Evolutionary conservation across 2,113 vertebrate species (phyloP), one percentile per base, ranked within the genome.

Genomic region (Cacatua alba): DNA sequence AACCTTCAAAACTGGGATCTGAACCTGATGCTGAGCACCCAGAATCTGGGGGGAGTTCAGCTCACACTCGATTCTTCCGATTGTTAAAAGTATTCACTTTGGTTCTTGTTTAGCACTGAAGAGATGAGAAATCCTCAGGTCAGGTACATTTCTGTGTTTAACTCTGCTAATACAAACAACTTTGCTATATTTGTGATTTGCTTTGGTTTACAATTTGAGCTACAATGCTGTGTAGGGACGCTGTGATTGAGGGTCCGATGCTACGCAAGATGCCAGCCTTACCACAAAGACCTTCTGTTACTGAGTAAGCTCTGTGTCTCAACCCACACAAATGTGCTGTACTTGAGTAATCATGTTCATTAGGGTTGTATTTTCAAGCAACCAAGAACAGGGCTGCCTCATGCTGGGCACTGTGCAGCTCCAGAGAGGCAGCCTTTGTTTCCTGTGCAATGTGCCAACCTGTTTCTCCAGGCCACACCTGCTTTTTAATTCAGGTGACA

Each of bases 401-500:
- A 9, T 17, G 28, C 65, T 37, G 31, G 88, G 90, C 71, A 53
- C 76, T 4, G 51, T 17, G 67, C n/a, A 10, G 74, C 69, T 71
- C 52, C 10, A 17, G 60, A 68, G 68, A 79, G 17, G 44, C 79
- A 39, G 44, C 82, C 41, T 57, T 76, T 86, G 62, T 72, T 86
- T 76, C 88, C 86, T 76, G 48, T 64, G 65, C 5, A 28, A 17
- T 0, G n/a, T 94, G 92, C 94, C 95, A 95, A 88, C 69, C 57
- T 77, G 41, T 64, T 94, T 77, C 88, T 88, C 33, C 46, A 18
- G 71, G 85, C 92, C 90, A 95, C 92, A 19, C 90, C 90, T 86
- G 48, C 92, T 93, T 82, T 82, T 72, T 88, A 90, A 92, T 88
- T 84, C 80, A 55, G 81, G 95, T 89, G 92, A 97, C 86, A 97